These are phyloP conservation scores for Crotalus tigris DNA, from an alignment of 2,113 vertebrate genomes.

Conservation along the genomic window DNA sequence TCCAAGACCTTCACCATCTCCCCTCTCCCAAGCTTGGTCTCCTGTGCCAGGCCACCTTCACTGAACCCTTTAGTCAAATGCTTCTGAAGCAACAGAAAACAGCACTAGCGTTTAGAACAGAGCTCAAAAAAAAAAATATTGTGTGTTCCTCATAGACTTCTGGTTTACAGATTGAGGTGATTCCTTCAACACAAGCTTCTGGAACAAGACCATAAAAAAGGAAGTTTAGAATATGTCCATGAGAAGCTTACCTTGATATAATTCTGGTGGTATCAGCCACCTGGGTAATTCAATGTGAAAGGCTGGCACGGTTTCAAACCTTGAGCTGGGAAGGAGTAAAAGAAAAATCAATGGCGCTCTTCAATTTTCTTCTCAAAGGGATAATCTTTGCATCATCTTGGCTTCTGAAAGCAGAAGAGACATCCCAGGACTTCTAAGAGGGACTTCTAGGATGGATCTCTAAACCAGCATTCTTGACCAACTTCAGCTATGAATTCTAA, in stretches of 20 bases:
- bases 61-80: background rate
- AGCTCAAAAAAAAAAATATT: too few species aligned
- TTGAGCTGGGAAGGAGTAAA: background rate
- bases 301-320: background rate
- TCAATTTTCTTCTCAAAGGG: background rate
- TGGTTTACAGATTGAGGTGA: fast-evolving
- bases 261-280: background rate
- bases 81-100: background rate
- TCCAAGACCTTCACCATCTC: background rate
- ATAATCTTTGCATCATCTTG: background rate
- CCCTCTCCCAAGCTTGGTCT: too few species aligned
- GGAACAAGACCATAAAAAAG: background rate
- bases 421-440: background rate
- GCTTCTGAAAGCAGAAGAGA: background rate
- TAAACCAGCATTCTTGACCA: fast-evolving
- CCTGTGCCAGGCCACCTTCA: background rate
- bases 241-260: slow-evolving; percentile 34
- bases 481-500: background rate
- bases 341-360: fast-evolving
- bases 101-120: background rate
- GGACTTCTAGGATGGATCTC: background rate
- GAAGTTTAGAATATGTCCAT: slow-evolving; percentile 27
- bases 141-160: background rate
- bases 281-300: background rate
- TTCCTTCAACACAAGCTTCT: background rate